Conservation (phyloP, 2,113 vertebrate species). For the Neoarius graeffei region DNA sequence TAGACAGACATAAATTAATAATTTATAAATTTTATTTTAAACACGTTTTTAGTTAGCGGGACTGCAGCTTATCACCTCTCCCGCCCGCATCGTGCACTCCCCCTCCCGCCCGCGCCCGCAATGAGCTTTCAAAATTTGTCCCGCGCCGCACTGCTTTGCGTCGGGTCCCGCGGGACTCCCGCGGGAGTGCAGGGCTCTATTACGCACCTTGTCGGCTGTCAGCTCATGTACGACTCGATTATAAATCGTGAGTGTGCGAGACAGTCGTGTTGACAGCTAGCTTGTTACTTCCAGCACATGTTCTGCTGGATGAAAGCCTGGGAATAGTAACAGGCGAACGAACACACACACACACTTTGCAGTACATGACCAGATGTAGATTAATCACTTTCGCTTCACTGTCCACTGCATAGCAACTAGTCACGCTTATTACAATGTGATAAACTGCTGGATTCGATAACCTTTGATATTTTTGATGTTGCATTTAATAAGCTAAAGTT, state of each 20-base stretch:
- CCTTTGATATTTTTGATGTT: not conserved
- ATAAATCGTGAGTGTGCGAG: not conserved
- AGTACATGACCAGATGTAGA: not conserved
- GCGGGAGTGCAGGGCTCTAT: too few relatives aligned
- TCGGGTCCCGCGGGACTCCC: too few relatives aligned
- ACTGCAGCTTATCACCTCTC: too few relatives aligned
- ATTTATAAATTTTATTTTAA: too few relatives aligned
- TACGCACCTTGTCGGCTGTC: too few relatives aligned
- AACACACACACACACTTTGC: not conserved
- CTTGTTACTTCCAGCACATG: not conserved
- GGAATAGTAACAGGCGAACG: not conserved
- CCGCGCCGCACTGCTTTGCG: too few relatives aligned
- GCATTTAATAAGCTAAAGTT: not conserved
- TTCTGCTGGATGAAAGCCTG: not conserved
- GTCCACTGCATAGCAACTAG: not conserved
- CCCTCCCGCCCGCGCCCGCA: too few relatives aligned
- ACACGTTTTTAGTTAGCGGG: too few relatives aligned
- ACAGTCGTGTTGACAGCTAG: not conserved
- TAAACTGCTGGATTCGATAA: not conserved
- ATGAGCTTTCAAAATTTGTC: too few relatives aligned
- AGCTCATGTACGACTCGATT: too few relatives aligned
- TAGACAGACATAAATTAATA: too few relatives aligned
- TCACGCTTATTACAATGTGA: not conserved
- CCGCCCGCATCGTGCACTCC: too few relatives aligned
- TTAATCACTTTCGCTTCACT: not conserved